Base-by-base conservation (phyloP, 2,797 vertebrate genomes). In the Mycteria americana region DNA sequence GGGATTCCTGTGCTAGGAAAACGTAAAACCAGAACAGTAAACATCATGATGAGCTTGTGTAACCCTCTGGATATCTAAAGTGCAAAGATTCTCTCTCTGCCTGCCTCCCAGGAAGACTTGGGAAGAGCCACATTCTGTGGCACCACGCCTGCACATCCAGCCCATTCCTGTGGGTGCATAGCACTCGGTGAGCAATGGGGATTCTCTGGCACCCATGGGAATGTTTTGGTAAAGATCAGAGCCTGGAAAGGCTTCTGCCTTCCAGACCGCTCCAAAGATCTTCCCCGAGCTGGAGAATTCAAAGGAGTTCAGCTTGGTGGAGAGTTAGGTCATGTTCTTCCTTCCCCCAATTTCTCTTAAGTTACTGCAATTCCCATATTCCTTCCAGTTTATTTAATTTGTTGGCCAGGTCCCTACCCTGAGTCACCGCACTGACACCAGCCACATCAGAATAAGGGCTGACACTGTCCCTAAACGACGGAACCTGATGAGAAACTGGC, bases 201-300 rank as follows among this genome's bases (percentile, higher is more conserved):
- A 78, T 63, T 90, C 82, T 84, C 51, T 0, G 0, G 76, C 28
- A 76, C 31, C 67, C 76, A 76, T 82, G 73, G 82, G 65, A 79
- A 91, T 76, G 83, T 48, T 95, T 60, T 39, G 33, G 81, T 75
- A 60, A 84, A 79, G 85, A 76, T 51, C 69, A 89, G 60, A 83
- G 62, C 45, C 54, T 25, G 30, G 62, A 64, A 63, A 75, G 13
- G 46, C 59, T 79, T 72, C 83, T 72, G 54, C 76, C 59, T 93
- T 93, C 60, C 54, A 53, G 27, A 64, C 8, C 2, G 3, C 62
- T 83, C 68, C 57, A 68, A 74, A 51, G 24, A 88, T 16, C 50
- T 84, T 72, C 73, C 54, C 27, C 27, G 24, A 46, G 73, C 54
- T 48, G 35, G 27, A 73, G 33, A 82, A 67, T 39, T 75, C 77